Evolutionary conservation across 2,888 invertebrate genomes (phyloP).

Genomic region (Tipula unca): DNA sequence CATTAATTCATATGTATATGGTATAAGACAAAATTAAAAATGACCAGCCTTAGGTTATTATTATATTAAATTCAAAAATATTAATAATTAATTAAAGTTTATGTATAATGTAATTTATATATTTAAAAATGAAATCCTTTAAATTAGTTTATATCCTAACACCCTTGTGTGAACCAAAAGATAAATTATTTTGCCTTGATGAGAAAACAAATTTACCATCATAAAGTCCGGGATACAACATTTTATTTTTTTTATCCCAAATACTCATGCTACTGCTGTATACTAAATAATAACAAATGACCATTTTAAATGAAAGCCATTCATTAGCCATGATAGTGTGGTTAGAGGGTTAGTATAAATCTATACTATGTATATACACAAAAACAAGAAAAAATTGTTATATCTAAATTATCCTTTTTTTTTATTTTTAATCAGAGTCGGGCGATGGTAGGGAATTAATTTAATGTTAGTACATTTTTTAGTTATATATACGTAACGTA

Average conservation of each 20-base stretch:
- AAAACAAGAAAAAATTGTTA: background rate
- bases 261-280: background rate
- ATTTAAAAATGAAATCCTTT: background rate
- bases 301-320: background rate
- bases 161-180: slow-evolving; percentile 8
- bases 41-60: background rate
- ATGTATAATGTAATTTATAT: background rate
- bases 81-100: slow-evolving; percentile 8
- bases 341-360: background rate
- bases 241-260: background rate
- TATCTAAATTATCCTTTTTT: slow-evolving; percentile 9
- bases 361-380: background rate
- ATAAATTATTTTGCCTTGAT: background rate
- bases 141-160: slow-evolving; percentile 8
- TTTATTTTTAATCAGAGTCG: background rate
- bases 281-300: slow-evolving; percentile 14
- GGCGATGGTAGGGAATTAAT: background rate
- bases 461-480: background rate
- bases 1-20: background rate
- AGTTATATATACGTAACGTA: too few species aligned
- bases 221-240: background rate
- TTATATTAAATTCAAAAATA: background rate
- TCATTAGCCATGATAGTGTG: slow-evolving; percentile 8
- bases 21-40: background rate
- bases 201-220: background rate